Evolutionary conservation across 2,888 invertebrate species (phyloP).

Genomic region (Chaetoderma sp.): DNA sequence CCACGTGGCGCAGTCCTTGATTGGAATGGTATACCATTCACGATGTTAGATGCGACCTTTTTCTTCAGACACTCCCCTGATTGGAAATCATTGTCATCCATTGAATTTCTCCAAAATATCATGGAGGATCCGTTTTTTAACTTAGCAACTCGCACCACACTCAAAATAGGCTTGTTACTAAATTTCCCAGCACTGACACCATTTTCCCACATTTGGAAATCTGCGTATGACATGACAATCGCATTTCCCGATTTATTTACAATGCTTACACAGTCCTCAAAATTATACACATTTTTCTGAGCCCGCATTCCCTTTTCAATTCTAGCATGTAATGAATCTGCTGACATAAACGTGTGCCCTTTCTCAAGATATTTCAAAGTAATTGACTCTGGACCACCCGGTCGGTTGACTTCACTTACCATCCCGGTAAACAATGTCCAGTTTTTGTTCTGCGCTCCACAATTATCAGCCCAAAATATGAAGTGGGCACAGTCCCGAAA

Average conservation of each 20-base stretch:
- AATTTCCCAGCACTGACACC: not conserved
- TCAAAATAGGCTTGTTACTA: not conserved
- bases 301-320: constrained; percentile 8
- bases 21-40: too few relatives aligned
- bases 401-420: constrained; percentile 8
- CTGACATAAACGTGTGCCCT: constrained; percentile 16
- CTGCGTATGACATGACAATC: too few relatives aligned
- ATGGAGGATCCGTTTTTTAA: not conserved
- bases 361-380: constrained; percentile 27
- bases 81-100: not conserved
- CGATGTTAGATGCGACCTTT: too few relatives aligned
- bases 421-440: constrained; percentile 21
- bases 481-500: constrained; percentile 12
- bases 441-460: constrained; percentile 32
- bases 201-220: not conserved
- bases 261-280: too few relatives aligned
- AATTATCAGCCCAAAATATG: constrained; percentile 30
- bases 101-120: not conserved
- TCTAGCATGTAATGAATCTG: constrained; percentile 9
- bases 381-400: not conserved
- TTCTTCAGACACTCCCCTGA: not conserved
- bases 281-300: constrained; percentile 1
- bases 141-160: not conserved
- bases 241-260: too few relatives aligned
- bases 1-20: too few relatives aligned